A percentile compares a stretch with the other conserved stretches of the same genome.
Evolutionary conservation across 1,140 invertebrate genomes (phyloP).

Genomic region (Hylyphantes graminicola): DNA sequence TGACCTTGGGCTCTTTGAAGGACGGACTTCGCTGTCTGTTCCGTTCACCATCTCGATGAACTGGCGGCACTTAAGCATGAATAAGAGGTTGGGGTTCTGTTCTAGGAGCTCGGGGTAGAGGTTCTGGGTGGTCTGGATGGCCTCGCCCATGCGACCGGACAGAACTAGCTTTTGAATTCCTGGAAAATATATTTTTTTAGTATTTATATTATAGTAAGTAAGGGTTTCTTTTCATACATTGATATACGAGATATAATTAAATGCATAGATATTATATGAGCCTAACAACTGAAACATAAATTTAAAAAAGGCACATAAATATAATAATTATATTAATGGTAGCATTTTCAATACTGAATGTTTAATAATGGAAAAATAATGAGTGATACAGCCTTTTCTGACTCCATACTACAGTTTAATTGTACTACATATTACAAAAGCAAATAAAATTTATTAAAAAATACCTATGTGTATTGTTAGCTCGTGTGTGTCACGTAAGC

Average conservation of each 20-base stretch:
- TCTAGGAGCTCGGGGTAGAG: slow-evolving; percentile 92
- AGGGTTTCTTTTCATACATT: too few relatives aligned
- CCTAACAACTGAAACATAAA: too few relatives aligned
- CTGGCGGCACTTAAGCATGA: slow-evolving; percentile 95
- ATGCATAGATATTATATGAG: too few relatives aligned
- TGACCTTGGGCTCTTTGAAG: slow-evolving; percentile 62
- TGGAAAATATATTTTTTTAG: slow-evolving; percentile 66
- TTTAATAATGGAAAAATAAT: too few relatives aligned
- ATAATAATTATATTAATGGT: neutral
- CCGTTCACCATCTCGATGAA: slow-evolving; percentile 87
- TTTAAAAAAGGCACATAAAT: too few relatives aligned
- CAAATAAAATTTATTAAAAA: too few relatives aligned
- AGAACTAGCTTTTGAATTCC: slow-evolving; percentile 94
- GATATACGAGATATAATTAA: too few relatives aligned
- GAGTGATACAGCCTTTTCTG: too few relatives aligned
- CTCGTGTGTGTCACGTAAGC: too few relatives aligned
- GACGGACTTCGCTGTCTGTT: slow-evolving; percentile 68
- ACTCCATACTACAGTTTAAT: too few relatives aligned
- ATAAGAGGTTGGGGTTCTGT: slow-evolving; percentile 88
- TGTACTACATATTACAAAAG: too few relatives aligned
- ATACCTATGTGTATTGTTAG: too few relatives aligned
- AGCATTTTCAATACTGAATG: neutral
- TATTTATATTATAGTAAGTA: neutral
- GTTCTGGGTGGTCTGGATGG: slow-evolving; percentile 87
- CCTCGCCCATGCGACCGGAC: slow-evolving; percentile 92